Evolutionary conservation across 2,797 vertebrate species (phyloP), one percentile per base, ranked within the genome.

Genomic region (Schizopygopsis malacanthus): DNA sequence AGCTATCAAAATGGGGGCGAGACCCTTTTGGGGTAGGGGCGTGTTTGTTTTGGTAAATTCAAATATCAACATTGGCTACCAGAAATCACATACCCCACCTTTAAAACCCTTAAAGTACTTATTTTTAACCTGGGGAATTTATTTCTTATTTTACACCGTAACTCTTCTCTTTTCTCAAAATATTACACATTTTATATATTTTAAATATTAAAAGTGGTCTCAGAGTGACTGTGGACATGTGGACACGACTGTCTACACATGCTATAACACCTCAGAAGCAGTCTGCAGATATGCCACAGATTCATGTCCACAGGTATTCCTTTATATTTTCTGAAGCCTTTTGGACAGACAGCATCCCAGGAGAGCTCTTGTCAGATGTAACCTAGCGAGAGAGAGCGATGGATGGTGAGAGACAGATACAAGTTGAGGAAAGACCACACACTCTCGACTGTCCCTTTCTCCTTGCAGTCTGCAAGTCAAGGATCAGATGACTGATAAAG

Each of bases 401-500:
- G 59, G 81, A 76, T 72, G 75, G 47, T 47, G 43, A 81, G 80
- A 80, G 82, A 88, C 50, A 81, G 77, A 50, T 69, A 79, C 39
- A 81, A 75, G 61, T 75, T 43, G 65, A 76, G 69, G 45, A 80
- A 75, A 85, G 63, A 85, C 59, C 63, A 79, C 37, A 37, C 2
- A 13, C 80, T 87, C 56, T 56, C 10, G 70, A 73, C 33, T 37
- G 67, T 71, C 87, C 89, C 67, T 81, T 89, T 92, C 81, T 83
- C 91, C 93, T 88, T 88, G 81, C 93, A 93, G 93, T 95, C 96
- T 96, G 93, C 76, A 94, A 93, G 94, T 93, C 92, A 93, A 92
- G 96, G 95, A 96, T 97, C 94, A 96, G 94, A 95, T 97, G 95
- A 96, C 95, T 96, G 97, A 97, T 96, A 96, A 89, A 61, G 91